Evolutionary conservation across 2,888 invertebrate species (phyloP), one percentile per base, ranked within the genome.

Genomic region (Ochropacha duplaris): DNA sequence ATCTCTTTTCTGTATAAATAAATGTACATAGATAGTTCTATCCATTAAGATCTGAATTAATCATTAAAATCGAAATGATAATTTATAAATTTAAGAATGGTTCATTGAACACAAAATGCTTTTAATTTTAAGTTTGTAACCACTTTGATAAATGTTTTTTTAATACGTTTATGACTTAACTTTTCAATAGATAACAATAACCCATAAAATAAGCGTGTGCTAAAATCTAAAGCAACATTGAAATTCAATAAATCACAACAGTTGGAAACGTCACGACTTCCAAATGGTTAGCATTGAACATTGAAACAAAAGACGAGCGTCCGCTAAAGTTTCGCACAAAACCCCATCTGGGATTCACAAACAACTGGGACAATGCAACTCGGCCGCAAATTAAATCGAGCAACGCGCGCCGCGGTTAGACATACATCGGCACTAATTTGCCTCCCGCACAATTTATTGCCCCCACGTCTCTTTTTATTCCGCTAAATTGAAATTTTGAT

Each of bases 391-490:
- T 83, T 84, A 84, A 85, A 86, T 81, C 76, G 76, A 64, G 74
- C 79, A 68, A 66, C 65, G 62, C 68, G 66, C 69, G 59, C 66
- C 64, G 79, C 75, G 81, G 81, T 82, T 76, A 75, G 76, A 78
- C 79, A 79, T 73, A 82, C 80, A 81, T 84, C 72, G 81, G 73
- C 78, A 82, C 81, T 87, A 87, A 86, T 85, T 85, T 82, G 79
- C 78, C 69, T 72, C 67, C 16, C 61, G 68, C 72, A 72, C 74
- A 78, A 86, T 88, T 84, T 87, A 87, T 84, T 70, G 69, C 79
- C 63, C 76, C 71, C 75, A 70, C 74, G 72, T 73, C 75, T 70
- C 74, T 77, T 84, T 80, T 83, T 79, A 78, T 76, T 72, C 64
- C 59, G 61, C 70, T 71, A 68, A 76, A 80, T 79, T 77, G 57